Evolutionary conservation across 2,888 invertebrate species (phyloP), one percentile per base, ranked within the genome.

Genomic region (Didymodactylos carnosus): DNA sequence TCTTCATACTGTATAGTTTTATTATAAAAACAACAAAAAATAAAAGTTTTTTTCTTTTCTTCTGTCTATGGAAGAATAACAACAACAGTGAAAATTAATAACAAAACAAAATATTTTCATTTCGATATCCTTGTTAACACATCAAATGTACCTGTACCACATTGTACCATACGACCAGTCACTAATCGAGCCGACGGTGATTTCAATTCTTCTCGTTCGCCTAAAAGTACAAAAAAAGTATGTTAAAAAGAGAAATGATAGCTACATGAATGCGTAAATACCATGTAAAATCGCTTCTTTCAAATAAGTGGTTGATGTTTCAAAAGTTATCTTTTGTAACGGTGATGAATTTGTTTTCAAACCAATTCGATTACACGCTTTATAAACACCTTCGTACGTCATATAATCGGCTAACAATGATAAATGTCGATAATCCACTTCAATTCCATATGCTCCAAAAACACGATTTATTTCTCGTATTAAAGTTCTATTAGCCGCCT

Each of bases 271-370:
- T n/a, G 14, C 23, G 14, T 51, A 8, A 10, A 62, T 62, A 75
- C 75, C 75, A 39, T 41, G 70, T 73, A 75, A 70, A 35, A 70
- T 70, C 2, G 92, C 90, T 73, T 88, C 88, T 79, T 88, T 88
- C 77, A 98, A 84, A 82, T 94, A 95, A 77, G 87, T 87, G 76
- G 92, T 85, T 5, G 93, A 90, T 1, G 94, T 91, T 82, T 99
- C 98, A 81, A 95, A 99, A 1, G 92, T 92, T 91, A 98, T 97
- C 84, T 95, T 94, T 82, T 97, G 98, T 25, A 98, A 83, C 0
- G 95, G 93, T 0, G 97, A 97, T 0, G 92, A 87, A n/a, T 89
- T 90, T 71, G 88, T 87, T 78, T 90, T 89, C 88, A 99, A 92
- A 13, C 94, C 92, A 78, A 87, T 88, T 35, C 98, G 87, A 81